Conservation (phyloP, 1,140 invertebrate species). For the Eupristina koningsbergeri region DNA sequence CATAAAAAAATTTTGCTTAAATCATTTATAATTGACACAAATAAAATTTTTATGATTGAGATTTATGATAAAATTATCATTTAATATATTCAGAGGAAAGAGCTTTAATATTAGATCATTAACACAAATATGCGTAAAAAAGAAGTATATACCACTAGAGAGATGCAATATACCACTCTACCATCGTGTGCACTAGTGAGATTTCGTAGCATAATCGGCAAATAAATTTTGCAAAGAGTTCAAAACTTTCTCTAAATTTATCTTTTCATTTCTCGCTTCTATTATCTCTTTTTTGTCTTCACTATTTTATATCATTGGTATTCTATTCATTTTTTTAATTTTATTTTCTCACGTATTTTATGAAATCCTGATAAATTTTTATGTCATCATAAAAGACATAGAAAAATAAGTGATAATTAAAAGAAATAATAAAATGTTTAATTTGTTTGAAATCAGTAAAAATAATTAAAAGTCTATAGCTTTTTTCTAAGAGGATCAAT, state of each 20-base stretch:
- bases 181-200: not conserved
- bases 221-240: constrained; percentile 47
- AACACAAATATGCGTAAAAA: constrained; percentile 47
- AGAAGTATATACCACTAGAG: constrained; percentile 29
- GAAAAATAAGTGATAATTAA: no score
- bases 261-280: not conserved
- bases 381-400: no score
- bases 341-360: not conserved
- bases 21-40: no score
- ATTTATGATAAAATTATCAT: constrained; percentile 42
- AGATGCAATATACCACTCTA: not conserved
- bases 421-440: no score
- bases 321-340: not conserved
- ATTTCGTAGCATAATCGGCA: constrained; percentile 23
- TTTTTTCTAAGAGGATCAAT: no score
- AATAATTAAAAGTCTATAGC: no score
- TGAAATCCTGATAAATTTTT: not conserved
- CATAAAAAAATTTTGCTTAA: no score
- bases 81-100: not conserved
- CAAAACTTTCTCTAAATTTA: constrained; percentile 39
- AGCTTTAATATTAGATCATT: constrained; percentile 36
- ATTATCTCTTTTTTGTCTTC: not conserved
- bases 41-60: constrained; percentile 18
- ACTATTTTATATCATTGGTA: constrained; percentile 10
- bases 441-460: no score